Conservation (phyloP, 2,113 vertebrate genomes). For the Raja brachyura region DNA sequence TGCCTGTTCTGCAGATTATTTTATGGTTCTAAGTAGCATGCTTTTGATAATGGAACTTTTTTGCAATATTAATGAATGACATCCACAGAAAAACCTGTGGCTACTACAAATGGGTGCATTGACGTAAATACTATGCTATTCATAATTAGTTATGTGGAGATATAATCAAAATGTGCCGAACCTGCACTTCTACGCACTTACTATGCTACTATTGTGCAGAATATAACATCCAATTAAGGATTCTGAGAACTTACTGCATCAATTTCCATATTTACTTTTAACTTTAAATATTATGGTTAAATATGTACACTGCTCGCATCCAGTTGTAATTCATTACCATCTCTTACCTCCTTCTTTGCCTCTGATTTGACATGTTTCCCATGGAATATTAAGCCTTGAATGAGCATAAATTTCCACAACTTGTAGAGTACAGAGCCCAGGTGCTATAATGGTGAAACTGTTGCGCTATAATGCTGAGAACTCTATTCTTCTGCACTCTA, state of each 20-base stretch:
- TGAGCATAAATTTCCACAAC: background rate
- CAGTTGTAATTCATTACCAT: background rate
- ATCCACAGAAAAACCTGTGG: background rate
- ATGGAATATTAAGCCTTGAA: background rate
- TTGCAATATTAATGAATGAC: background rate
- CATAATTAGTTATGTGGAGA: background rate
- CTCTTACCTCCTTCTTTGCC: background rate
- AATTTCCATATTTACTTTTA: background rate
- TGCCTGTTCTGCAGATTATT: background rate
- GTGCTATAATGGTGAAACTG: background rate
- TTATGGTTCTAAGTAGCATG: background rate
- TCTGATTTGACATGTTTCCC: background rate
- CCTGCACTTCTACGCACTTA: background rate
- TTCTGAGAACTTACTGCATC: background rate
- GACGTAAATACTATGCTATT: background rate
- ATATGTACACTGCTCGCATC: background rate
- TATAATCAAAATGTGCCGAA: background rate
- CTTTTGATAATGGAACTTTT: background rate
- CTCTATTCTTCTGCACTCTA: no score
- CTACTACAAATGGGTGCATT: background rate
- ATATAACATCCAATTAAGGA: background rate
- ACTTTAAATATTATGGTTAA: background rate
- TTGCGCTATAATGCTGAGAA: no score
- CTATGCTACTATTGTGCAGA: background rate
- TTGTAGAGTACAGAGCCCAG: background rate